Conservation (phyloP, 2,888 invertebrate species). For the Parelbella ahira region DNA sequence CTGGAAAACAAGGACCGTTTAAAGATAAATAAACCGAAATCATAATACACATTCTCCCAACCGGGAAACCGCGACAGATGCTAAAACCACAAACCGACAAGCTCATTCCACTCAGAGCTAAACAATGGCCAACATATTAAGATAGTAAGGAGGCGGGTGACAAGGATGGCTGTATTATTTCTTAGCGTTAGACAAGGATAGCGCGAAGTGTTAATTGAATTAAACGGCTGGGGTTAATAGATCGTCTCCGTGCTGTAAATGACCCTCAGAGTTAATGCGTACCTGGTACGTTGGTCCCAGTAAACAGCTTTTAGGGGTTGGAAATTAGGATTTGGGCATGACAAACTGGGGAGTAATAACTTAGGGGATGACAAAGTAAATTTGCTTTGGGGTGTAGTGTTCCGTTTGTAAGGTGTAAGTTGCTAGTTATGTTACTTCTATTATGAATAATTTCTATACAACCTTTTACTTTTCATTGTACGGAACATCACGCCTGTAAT, state of each 20-base stretch:
- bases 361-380: constrained; percentile 9
- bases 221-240: constrained; percentile 52
- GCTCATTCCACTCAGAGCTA: constrained; percentile 46
- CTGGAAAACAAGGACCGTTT: background rate
- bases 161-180: constrained; percentile 22
- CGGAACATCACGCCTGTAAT: too few relatives aligned
- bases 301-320: constrained; percentile 23
- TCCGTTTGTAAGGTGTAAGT: too few relatives aligned
- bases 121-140: constrained; percentile 66
- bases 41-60: constrained; percentile 22
- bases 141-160: constrained; percentile 47
- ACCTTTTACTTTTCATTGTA: too few relatives aligned
- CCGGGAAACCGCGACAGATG: constrained; percentile 27
- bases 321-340: constrained; percentile 18
- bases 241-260: constrained; percentile 33
- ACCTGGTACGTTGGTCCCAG: constrained; percentile 22
- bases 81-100: constrained; percentile 28
- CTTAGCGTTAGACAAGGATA: constrained; percentile 29
- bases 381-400: too few relatives aligned
- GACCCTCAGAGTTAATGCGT: constrained; percentile 25
- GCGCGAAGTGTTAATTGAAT: constrained; percentile 51
- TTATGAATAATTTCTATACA: too few relatives aligned
- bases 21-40: constrained; percentile 17
- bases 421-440: too few relatives aligned
- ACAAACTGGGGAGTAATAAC: constrained; percentile 13